Evolutionary conservation across 1,140 invertebrate genomes (phyloP), one percentile per base, ranked within the genome.

Genomic region (Drosophila persimilis): DNA sequence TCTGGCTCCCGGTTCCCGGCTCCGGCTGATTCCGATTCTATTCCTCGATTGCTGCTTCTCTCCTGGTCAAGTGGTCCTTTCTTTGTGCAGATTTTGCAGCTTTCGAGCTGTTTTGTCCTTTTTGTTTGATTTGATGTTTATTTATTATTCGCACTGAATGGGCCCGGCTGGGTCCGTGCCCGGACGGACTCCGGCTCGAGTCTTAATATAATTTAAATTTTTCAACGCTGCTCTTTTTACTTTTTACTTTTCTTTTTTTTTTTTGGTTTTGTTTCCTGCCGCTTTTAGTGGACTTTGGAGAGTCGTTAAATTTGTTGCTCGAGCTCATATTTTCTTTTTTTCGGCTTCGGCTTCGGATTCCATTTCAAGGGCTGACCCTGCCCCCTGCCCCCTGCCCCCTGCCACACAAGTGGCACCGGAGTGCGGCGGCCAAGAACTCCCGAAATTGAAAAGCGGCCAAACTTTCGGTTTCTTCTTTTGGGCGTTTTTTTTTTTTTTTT

Each of bases 161-260:
- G 15, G 15, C 15, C 15, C 15, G 15, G 15, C 26, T 1, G 43
- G 58, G 51, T 56, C 50, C 59, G 15, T 53, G n/a, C 43, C 26
- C 17, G 17, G 17, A 17, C 17, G 43, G 55, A 48, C 59, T 50
- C 62, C 67, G 67, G 65, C 78, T 81, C 77, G 72, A 2, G 79
- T 50, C 58, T 60, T 86, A 88, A 86, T 86, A 78, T 86, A 86
- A 85, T 85, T 86, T 85, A 75, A 77, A 85, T 86, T 81, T 57
- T 71, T 71, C 45, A 26, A 45, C 35, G 43, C 39, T 58, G 43
- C 46, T 77, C 69, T 46, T 55, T 59, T 53, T 53, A 20, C 2
- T 20, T 20, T n/a, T n/a, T n/a, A n/a, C n/a, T n/a, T n/a, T n/a
- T n/a, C n/a, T n/a, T n/a, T n/a, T n/a, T n/a, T 20, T 20, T 20